Conservation (phyloP, 2,797 vertebrate species). For the Sebastes melanostomus region DNA sequence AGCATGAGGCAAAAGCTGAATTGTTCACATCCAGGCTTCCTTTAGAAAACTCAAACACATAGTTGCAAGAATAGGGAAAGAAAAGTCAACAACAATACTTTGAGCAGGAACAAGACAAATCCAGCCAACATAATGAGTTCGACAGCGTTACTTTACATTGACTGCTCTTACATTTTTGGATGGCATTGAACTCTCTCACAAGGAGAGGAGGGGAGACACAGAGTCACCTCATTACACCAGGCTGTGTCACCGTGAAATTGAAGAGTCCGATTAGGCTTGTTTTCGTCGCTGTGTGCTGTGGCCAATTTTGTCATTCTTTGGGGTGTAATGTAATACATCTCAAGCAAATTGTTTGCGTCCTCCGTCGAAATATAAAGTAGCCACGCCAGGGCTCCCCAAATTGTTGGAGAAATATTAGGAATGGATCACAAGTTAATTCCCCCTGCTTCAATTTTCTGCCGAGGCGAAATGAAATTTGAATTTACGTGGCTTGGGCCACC, state of each 20-base stretch:
- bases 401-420: constrained; percentile 76
- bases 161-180: constrained; percentile 38
- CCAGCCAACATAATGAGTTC: constrained; percentile 27
- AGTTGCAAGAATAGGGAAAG: neutral
- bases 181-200: constrained; percentile 40
- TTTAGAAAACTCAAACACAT: neutral
- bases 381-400: constrained; percentile 62
- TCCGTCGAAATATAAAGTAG: constrained; percentile 68
- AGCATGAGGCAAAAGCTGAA: neutral
- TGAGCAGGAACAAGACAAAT: constrained; percentile 17
- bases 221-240: constrained; percentile 71
- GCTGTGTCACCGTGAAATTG: constrained; percentile 80
- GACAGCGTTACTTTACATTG: constrained; percentile 20
- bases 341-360: constrained; percentile 80
- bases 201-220: constrained; percentile 32
- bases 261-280: constrained; percentile 78
- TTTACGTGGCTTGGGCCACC: constrained; percentile 64
- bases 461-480: constrained; percentile 75
- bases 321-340: constrained; percentile 76
- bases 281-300: constrained; percentile 57
- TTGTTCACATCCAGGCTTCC: neutral
- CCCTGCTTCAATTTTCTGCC: constrained; percentile 70
- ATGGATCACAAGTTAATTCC: constrained; percentile 78
- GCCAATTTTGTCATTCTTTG: constrained; percentile 74
- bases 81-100: neutral